Conservation (phyloP, 2,888 invertebrate genomes). For the Limnephilus auricula region DNA sequence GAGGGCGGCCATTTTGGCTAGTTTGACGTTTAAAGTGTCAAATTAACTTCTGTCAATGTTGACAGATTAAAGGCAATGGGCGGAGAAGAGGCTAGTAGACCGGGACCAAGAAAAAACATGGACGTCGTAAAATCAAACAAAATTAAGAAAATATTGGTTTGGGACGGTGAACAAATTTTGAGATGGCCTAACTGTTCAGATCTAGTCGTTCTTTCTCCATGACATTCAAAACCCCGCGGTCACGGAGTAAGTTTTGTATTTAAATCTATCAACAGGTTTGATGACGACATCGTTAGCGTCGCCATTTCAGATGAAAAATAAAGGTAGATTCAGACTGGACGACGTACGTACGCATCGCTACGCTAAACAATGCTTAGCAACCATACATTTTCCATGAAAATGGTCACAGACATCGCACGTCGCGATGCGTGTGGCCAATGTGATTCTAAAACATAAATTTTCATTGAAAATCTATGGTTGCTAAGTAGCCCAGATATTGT, state of each 20-base stretch:
- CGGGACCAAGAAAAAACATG: not conserved
- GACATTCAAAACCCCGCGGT: not conserved
- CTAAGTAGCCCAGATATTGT: too few relatives aligned
- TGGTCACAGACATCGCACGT: too few relatives aligned
- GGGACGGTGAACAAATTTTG: not conserved
- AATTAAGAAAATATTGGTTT: too few relatives aligned
- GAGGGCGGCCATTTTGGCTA: constrained; percentile 30
- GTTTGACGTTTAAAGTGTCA: constrained; percentile 18
- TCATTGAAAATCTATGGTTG: too few relatives aligned
- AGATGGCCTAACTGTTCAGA: not conserved
- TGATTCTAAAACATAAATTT: too few relatives aligned
- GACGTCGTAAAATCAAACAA: not conserved
- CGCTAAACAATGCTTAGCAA: too few relatives aligned
- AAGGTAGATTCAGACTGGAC: too few relatives aligned
- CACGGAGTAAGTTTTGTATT: not conserved
- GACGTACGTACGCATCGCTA: too few relatives aligned
- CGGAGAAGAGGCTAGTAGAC: constrained; percentile 28
- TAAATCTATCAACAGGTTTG: not conserved
- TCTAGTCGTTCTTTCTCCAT: not conserved
- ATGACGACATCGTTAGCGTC: not conserved
- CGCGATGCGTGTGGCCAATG: too few relatives aligned
- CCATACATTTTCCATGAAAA: too few relatives aligned
- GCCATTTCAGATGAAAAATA: not conserved
- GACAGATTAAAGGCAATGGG: constrained; percentile 62
- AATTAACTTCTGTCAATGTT: constrained; percentile 59